Conservation (phyloP, 2,888 invertebrate species). For the Meganola albula region DNA sequence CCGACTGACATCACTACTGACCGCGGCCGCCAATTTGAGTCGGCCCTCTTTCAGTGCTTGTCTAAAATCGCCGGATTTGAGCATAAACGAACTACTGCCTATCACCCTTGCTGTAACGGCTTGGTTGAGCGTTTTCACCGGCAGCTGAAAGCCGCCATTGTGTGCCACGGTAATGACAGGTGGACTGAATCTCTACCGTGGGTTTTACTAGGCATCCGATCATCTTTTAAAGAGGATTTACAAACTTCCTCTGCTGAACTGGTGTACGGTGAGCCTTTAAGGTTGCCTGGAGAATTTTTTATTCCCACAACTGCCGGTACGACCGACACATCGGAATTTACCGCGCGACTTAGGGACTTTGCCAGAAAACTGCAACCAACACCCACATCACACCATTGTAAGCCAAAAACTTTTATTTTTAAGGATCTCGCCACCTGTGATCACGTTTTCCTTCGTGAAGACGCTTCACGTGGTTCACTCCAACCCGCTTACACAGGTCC, state of each 20-base stretch:
- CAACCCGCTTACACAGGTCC: slow-evolving; percentile 31
- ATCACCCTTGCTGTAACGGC: slow-evolving; percentile 28
- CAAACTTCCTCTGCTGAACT: slow-evolving; percentile 26
- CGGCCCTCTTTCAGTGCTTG: slow-evolving; percentile 16
- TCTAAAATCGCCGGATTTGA: slow-evolving; percentile 14
- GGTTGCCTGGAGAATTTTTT: slow-evolving; percentile 32
- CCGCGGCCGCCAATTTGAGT: slow-evolving; percentile 12
- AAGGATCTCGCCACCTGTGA: slow-evolving; percentile 22
- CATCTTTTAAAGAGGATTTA: slow-evolving; percentile 27
- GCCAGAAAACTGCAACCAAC: slow-evolving; percentile 13
- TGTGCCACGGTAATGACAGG: not conserved
- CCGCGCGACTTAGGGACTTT: slow-evolving; percentile 17
- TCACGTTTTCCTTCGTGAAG: slow-evolving; percentile 28
- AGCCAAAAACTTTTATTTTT: slow-evolving; percentile 18
- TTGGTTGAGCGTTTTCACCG: slow-evolving; percentile 19
- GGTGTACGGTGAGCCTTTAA: slow-evolving; percentile 26
- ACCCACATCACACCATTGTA: slow-evolving; percentile 19
- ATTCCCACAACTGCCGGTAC: not conserved
- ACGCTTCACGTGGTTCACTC: slow-evolving; percentile 20
- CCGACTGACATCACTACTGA: slow-evolving; percentile 5
- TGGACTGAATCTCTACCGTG: slow-evolving; percentile 5
- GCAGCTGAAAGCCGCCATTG: slow-evolving; percentile 1
- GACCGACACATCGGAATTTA: slow-evolving; percentile 12
- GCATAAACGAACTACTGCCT: slow-evolving; percentile 26
- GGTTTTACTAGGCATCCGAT: slow-evolving; percentile 21